Evolutionary conservation across 2,113 vertebrate species (phyloP).

Genomic region (Bombycilla garrulus): DNA sequence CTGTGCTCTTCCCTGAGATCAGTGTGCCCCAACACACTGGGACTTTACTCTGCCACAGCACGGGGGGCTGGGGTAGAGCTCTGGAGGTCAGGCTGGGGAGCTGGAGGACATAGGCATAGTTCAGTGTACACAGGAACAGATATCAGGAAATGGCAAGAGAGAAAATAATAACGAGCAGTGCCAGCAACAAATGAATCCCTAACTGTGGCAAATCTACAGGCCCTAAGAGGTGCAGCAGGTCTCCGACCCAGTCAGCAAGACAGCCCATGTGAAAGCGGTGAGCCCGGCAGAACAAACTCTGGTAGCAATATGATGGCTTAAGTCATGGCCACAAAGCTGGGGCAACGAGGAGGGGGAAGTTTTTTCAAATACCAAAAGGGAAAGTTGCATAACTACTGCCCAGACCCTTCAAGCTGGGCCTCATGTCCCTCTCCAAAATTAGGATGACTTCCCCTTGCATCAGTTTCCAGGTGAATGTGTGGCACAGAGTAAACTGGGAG

Average conservation of each 20-base stretch:
- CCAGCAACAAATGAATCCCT: background rate
- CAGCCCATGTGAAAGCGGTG: background rate
- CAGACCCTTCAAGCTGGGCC: background rate
- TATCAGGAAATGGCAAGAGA: background rate
- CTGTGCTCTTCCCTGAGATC: background rate
- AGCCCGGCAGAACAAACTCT: background rate
- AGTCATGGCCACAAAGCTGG: slow-evolving; percentile 55
- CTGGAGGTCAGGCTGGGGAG: background rate
- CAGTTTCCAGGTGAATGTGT: background rate
- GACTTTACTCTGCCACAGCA: background rate
- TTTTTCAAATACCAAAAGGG: slow-evolving; percentile 11
- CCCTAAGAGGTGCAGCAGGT: background rate
- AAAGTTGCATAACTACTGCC: slow-evolving; percentile 2
- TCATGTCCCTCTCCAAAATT: background rate
- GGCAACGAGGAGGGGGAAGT: background rate
- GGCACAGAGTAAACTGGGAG: rapidly evolving
- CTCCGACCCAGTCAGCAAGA: background rate
- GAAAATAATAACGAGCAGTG: background rate
- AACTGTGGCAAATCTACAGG: background rate
- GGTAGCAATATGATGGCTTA: background rate
- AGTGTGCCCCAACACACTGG: background rate
- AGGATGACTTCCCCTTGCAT: background rate
- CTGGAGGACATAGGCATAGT: rapidly evolving
- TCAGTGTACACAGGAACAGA: background rate
- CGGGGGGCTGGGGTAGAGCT: rapidly evolving